Percentiles rank a stretch among this genome's conserved stretches.
phyloP scores from a whole-genome alignment of 2,888 invertebrate genomes.

The Rhodophaea formosa region DNA sequence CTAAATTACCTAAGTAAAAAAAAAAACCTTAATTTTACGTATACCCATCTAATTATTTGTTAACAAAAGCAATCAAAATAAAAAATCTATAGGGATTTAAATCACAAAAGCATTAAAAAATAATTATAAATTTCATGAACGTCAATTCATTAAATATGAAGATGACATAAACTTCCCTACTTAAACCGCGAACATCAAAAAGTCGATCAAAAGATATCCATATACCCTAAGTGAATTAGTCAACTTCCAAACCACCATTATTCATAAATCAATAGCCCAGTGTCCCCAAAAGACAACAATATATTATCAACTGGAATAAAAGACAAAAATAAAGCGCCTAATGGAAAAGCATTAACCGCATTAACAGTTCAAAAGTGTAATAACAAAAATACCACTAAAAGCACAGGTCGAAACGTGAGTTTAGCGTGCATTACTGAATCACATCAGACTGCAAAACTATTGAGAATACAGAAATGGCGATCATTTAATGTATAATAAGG shows the following conservation, averaged over 20 bases:
- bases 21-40: no score
- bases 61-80: no score
- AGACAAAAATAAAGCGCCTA: constrained; percentile 28
- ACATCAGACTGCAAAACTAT: constrained; percentile 38
- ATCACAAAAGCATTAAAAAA: no score
- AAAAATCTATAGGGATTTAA: no score
- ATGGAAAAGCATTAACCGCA: constrained; percentile 34
- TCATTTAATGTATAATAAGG: no score
- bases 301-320: constrained; percentile 7
- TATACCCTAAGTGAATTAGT: constrained; percentile 7
- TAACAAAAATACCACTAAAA: constrained; percentile 42
- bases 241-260: neutral
- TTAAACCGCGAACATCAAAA: neutral
- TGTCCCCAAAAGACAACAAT: constrained; percentile 8
- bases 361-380: constrained; percentile 41
- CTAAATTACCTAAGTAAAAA: no score
- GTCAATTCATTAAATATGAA: neutral
- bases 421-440: constrained; percentile 48
- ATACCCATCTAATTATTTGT: no score
- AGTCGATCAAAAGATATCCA: neutral
- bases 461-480: neutral
- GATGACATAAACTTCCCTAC: neutral
- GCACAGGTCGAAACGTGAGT: constrained; percentile 36
- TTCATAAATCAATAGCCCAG: constrained; percentile 14
- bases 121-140: neutral